These are phyloP conservation scores for Danio jaintianensis DNA, from an alignment of 2,797 vertebrate genomes.

Conservation along the genomic window DNA sequence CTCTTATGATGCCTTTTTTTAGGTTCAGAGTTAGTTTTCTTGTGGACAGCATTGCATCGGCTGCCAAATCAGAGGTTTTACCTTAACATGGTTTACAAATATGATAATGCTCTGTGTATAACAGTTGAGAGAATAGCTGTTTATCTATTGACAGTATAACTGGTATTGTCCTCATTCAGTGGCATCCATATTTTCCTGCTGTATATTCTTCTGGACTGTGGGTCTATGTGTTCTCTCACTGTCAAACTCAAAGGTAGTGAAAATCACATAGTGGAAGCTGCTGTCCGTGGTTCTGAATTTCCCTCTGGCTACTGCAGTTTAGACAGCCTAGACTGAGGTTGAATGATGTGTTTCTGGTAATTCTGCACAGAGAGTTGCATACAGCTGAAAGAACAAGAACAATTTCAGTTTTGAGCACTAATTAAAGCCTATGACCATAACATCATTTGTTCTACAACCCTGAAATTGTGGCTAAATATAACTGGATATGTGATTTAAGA, in stretches of 20 bases:
- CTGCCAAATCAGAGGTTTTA: no score
- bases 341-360: not conserved
- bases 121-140: not conserved
- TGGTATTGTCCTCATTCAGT: not conserved
- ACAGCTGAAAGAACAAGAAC: not conserved
- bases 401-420: not conserved
- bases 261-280: not conserved
- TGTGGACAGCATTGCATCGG: not conserved
- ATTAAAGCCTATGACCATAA: not conserved
- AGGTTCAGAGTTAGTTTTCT: not conserved
- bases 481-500: not conserved
- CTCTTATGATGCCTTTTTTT: not conserved
- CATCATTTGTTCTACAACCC: rapidly evolving
- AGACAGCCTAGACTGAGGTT: not conserved
- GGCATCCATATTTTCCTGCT: not conserved
- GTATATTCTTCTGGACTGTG: not conserved
- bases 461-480: not conserved
- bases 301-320: not conserved
- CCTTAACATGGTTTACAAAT: not conserved
- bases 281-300: constrained; percentile 42
- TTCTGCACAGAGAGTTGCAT: not conserved
- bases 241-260: not conserved
- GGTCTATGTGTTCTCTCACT: not conserved
- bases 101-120: not conserved
- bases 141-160: not conserved